Evolutionary conservation across 2,113 vertebrate genomes (phyloP), one percentile per base, ranked within the genome.

Genomic region (Leptosomus discolor): DNA sequence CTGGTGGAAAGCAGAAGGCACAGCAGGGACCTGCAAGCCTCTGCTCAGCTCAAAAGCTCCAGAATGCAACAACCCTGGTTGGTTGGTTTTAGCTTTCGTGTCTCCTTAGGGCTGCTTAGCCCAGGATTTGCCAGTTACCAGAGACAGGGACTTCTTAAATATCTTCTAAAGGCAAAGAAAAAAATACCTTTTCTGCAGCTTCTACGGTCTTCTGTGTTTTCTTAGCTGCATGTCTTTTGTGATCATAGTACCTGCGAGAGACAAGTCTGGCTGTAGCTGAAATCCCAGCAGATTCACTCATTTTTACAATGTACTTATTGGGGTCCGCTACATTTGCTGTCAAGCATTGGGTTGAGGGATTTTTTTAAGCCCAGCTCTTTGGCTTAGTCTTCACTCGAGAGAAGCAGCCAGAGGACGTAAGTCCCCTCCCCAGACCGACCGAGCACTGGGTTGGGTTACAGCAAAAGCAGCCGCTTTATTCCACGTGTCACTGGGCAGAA

Each of bases 121-220:
- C 8, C 56, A 73, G 9, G 29, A 32, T 37, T 50, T 64, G 32
- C 54, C 83, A 37, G 8, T 45, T 2, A 61, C 1, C 15, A 67
- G 4, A 12, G 11, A 29, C 3, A 83, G 26, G 15, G 41, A 64
- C 34, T 91, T 69, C 76, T 67, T 27, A 77, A 90, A 8, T 11
- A 26, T 4, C 23, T 67, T 63, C 39, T 30, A 26, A 88, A 75
- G 89, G 8, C 12, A 48, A 73, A 50, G 22, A 13, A 18, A 78
- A 63, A 85, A 71, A 21, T 80, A 99, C 99, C 99, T 99, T 99
- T 89, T 99, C 99, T 58, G 99, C 99, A 86, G 99, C 99, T 98
- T 99, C 99, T 23, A 99, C 99, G 1, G 99, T 99, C 97, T 99
- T 99, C 97, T 99, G 99, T 24, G 99, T 99, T 94, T 99, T 99